A percentile compares a stretch with the other conserved stretches of the same genome.
phyloP scores from a whole-genome alignment of 2,113 vertebrate genomes.

The Toxostoma redivivum region DNA sequence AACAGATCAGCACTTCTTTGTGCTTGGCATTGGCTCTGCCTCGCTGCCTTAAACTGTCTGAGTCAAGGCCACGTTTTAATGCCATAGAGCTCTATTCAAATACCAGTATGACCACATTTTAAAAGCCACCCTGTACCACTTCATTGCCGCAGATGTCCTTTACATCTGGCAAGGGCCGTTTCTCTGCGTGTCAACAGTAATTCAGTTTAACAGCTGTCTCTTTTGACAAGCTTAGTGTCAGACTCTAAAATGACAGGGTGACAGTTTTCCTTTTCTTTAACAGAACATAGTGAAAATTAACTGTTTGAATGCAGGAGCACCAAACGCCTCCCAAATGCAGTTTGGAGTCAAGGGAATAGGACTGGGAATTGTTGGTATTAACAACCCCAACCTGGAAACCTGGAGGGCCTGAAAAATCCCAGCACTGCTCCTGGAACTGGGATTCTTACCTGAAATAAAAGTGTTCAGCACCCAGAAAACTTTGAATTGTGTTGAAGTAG shows the following conservation, averaged over 20 bases:
- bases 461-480: neutral
- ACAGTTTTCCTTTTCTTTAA: constrained; percentile 75
- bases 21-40: constrained; percentile 61
- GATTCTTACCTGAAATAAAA: neutral
- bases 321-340: neutral
- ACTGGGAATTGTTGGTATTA: neutral
- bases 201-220: constrained; percentile 84
- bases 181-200: constrained; percentile 79
- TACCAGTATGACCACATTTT: constrained; percentile 74
- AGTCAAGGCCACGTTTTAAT: constrained; percentile 71
- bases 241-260: constrained; percentile 78
- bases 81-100: constrained; percentile 70
- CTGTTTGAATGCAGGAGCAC: constrained; percentile 59
- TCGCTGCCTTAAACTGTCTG: constrained; percentile 52
- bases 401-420: neutral
- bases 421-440: neutral
- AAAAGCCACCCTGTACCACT: constrained; percentile 76
- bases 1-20: constrained; percentile 67
- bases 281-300: constrained; percentile 74
- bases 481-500: neutral
- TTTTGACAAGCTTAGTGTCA: constrained; percentile 83
- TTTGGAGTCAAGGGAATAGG: neutral
- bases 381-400: neutral
- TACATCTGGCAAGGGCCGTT: constrained; percentile 79
- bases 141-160: constrained; percentile 80